Base-by-base conservation (phyloP, 2,797 vertebrate genomes). In the Paratrypauchen microcephalus region DNA sequence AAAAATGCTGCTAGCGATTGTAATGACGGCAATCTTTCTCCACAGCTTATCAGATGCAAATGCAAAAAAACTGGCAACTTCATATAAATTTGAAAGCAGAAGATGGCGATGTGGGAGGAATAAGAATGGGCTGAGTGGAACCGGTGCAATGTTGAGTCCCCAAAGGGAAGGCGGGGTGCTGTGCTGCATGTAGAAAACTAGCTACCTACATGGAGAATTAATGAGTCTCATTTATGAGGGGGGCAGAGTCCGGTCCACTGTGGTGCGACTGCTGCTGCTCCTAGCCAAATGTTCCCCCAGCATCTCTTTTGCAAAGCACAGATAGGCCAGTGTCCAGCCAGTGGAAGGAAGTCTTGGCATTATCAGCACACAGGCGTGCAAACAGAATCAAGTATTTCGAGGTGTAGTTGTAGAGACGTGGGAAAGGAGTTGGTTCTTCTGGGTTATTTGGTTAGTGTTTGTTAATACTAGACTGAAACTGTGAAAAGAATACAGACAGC, bases 161-260 rank as follows among this genome's bases (percentile, higher is more conserved):
- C 83, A 24, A 62, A 80, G 79, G 85, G 76, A 74, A 67, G 66
- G 21, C 36, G 24, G 65, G 62, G 72, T 79, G 72, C 71, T 72
- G 74, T 12, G 6, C 54, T 13, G 24, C 57, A 74, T 79, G 69
- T 69, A 71, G 85, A 80, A 73, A 83, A 79, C 74, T 76, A 61
- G n/a, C 83, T 83, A 78, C 74, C 78, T 78, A 77, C 77, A 79
- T 71, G 64, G 77, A 86, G 86, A 91, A 90, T 90, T 82, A 89
- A 92, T 89, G 89, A 87, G 76, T 73, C 81, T 89, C 87, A 88
- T 89, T 91, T 91, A 88, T 77, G 81, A 76, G 76, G 75, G 77
- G 83, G 60, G 75, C 82, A 82, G 72, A 87, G 83, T 84, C 80
- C 68, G 21, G 83, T 82, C 86, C 80, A 1, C 78, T 73, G 84